phyloP scores from a whole-genome alignment of 35 echinoderm and acorn worm species.

The Strongylocentrotus purpuratus region DNA sequence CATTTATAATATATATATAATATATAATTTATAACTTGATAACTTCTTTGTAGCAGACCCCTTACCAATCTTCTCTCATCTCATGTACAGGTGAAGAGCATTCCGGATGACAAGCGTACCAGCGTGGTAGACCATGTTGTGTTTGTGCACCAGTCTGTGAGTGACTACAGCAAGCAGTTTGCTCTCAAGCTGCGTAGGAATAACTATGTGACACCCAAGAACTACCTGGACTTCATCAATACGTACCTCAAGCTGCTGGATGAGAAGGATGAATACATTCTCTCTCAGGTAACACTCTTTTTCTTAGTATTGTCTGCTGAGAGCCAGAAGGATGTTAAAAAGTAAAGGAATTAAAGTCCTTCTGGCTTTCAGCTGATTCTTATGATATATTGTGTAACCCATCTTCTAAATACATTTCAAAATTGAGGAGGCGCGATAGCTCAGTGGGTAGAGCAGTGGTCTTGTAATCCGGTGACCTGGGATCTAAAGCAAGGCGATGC shows the following conservation, averaged over 20 bases:
- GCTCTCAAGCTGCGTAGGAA: constrained; percentile 85
- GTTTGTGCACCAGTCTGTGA: constrained; percentile 97
- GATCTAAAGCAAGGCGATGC: too few species aligned
- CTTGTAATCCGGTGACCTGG: too few species aligned
- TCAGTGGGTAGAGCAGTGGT: too few species aligned
- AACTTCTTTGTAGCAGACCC: not conserved
- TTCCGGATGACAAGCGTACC: constrained; percentile 83
- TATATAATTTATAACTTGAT: too few species aligned
- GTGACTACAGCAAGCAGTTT: constrained; percentile 83
- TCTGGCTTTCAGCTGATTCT: too few species aligned
- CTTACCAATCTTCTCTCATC: not conserved
- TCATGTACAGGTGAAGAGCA: constrained; percentile 83
- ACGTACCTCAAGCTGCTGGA: constrained; percentile 93
- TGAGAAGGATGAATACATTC: constrained; percentile 94
- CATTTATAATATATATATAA: too few species aligned
- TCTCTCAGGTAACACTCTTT: constrained; percentile 69
- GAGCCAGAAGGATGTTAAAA: too few species aligned
- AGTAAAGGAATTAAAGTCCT: too few species aligned
- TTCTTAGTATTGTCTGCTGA: too few species aligned
- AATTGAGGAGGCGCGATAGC: too few species aligned
- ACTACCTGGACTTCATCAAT: constrained; percentile 95
- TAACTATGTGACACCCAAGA: constrained; percentile 98
- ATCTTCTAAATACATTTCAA: too few species aligned
- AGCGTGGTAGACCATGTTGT: constrained; percentile 84
- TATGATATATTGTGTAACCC: too few species aligned